These are phyloP conservation scores for Leucozona laternaria DNA, from an alignment of 2,888 invertebrate species.

Conservation along the genomic window DNA sequence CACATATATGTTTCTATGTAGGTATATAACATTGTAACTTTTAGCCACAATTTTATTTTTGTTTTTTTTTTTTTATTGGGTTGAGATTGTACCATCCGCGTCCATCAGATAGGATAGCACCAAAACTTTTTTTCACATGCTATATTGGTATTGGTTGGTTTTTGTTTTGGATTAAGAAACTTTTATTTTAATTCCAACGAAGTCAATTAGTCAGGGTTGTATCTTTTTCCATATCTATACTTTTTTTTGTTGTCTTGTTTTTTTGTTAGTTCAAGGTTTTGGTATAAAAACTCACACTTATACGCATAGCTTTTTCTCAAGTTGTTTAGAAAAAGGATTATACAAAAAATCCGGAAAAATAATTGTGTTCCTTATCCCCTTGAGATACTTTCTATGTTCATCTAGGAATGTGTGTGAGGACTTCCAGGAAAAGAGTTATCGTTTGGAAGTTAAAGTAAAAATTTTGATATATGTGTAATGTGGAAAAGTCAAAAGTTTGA, in stretches of 20 bases:
- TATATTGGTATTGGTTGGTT: not conserved
- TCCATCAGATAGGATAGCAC: not conserved
- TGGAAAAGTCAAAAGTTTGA: no score
- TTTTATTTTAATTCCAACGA: slow-evolving; percentile 51
- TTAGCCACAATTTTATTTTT: slow-evolving; percentile 10
- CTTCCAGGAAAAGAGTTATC: no score
- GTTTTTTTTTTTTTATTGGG: not conserved
- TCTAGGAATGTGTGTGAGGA: not conserved
- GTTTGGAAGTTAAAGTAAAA: not conserved
- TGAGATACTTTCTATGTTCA: not conserved
- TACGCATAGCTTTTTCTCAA: not conserved
- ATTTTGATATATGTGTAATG: not conserved
- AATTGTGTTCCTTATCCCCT: not conserved
- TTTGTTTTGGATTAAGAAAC: slow-evolving; percentile 8
- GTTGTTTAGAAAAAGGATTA: not conserved
- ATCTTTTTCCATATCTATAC: slow-evolving; percentile 10
- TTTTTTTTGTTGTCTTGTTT: not conserved
- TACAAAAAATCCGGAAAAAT: slow-evolving; percentile 7
- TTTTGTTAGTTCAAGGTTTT: slow-evolving; percentile 5
- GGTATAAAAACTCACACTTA: not conserved
- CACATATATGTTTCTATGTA: not conserved
- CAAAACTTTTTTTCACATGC: not conserved
- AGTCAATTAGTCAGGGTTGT: slow-evolving; percentile 69
- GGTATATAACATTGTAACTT: slow-evolving; percentile 3
- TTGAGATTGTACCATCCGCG: not conserved